phyloP scores from a whole-genome alignment of 2,113 vertebrate species.

The Scomber scombrus region DNA sequence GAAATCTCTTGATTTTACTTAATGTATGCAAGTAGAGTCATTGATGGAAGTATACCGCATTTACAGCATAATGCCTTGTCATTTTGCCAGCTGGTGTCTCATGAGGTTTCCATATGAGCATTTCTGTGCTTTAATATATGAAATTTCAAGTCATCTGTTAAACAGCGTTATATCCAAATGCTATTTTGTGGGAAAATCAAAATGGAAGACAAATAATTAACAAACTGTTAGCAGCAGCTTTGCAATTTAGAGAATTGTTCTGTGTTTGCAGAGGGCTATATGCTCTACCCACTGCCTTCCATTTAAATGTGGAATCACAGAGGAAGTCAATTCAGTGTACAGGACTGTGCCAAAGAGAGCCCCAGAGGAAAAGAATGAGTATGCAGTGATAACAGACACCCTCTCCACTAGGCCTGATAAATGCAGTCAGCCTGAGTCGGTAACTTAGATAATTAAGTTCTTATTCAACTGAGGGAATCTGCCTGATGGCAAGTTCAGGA shows the following conservation, averaged over 20 bases:
- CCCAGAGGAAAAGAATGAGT: constrained; percentile 47
- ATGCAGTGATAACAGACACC: constrained; percentile 55
- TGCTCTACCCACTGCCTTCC: constrained; percentile 17
- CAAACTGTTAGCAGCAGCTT: constrained; percentile 5
- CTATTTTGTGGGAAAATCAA: background rate
- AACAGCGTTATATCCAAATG: background rate
- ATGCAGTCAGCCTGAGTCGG: constrained; percentile 56
- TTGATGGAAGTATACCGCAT: background rate
- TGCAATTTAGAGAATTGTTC: constrained; percentile 22
- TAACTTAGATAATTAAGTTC: constrained; percentile 70
- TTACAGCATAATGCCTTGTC: background rate
- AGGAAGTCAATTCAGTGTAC: constrained; percentile 46
- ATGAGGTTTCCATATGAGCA: no score
- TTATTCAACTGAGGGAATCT: constrained; percentile 51
- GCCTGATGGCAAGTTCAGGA: constrained; percentile 47
- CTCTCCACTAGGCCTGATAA: constrained; percentile 66
- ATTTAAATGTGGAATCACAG: constrained; percentile 57
- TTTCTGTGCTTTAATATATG: background rate
- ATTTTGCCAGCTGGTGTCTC: background rate
- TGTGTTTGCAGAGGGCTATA: constrained; percentile 29
- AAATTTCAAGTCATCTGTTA: background rate
- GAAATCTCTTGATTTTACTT: constrained; percentile 5
- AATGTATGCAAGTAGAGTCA: background rate
- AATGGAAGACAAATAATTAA: constrained; percentile 14
- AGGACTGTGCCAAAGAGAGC: constrained; percentile 39